A percentile compares a stretch with the other conserved stretches of the same genome.
Evolutionary conservation across 1,140 invertebrate genomes (phyloP).

Genomic region (Pseudobourletiella spinata): DNA sequence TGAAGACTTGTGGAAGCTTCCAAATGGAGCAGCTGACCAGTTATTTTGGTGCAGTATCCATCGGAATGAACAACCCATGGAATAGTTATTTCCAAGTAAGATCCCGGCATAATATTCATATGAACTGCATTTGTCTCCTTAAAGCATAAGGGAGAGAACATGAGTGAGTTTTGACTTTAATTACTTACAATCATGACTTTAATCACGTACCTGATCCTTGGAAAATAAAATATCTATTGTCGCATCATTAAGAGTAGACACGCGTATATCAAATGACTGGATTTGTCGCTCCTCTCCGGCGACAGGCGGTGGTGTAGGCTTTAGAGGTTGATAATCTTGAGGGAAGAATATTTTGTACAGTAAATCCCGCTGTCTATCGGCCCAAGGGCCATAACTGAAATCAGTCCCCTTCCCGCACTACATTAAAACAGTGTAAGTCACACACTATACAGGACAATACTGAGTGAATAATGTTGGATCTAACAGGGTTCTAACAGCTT

Average conservation of each 20-base stretch:
- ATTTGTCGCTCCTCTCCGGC: conserved; percentile 79
- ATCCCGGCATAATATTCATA: conserved; percentile 84
- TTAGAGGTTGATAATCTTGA: conserved; percentile 63
- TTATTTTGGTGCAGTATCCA: conserved; percentile 82
- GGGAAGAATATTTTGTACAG: conserved; percentile 96
- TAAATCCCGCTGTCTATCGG: conserved; percentile 89
- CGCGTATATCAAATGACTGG: conserved; percentile 83
- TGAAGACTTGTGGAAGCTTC: conserved; percentile 90
- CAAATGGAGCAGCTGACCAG: conserved; percentile 81
- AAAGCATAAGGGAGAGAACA: too few relatives aligned
- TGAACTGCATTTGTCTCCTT: conserved; percentile 91
- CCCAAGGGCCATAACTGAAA: conserved; percentile 97
- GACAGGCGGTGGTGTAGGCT: conserved; percentile 57
- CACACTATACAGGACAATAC: conserved; percentile 6
- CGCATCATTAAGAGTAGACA: conserved; percentile 81
- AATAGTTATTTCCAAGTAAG: conserved; percentile 89
- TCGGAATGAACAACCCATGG: conserved; percentile 80
- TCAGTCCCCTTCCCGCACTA: conserved; percentile 90
- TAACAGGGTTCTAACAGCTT: too few relatives aligned
- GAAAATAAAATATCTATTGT: conserved; percentile 93
- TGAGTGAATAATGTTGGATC: conserved; percentile 14
- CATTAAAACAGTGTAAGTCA: too few relatives aligned
- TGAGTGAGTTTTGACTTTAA: too few relatives aligned
- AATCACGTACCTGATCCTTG: conserved; percentile 79
- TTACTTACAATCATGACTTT: too few relatives aligned